Conservation (phyloP, 2,797 vertebrate species). For the Selene dorsalis region DNA sequence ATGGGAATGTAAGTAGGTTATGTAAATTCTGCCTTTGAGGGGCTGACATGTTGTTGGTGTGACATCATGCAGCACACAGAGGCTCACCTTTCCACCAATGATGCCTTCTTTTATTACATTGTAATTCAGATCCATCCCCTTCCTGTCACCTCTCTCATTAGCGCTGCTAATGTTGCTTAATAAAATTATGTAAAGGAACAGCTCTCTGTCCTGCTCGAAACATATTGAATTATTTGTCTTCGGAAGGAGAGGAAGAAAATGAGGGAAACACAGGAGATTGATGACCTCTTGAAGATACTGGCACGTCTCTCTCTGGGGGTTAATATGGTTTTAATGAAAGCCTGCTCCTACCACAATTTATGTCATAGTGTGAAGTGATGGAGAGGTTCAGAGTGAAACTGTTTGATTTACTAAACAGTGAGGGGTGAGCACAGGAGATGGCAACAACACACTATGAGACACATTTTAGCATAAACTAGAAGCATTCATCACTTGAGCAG, state of each 20-base stretch:
- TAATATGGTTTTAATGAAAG: conserved; percentile 68
- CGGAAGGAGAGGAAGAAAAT: conserved; percentile 12
- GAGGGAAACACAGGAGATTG: conserved; percentile 49
- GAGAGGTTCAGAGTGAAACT: conserved; percentile 27
- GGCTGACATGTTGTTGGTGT: conserved; percentile 22
- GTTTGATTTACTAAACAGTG: conserved; percentile 38
- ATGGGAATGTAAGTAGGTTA: conserved; percentile 38
- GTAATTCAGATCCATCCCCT: conserved; percentile 60
- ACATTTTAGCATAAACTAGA: not conserved
- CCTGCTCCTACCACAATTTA: conserved; percentile 45
- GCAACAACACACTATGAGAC: not conserved
- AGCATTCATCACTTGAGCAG: conserved; percentile 38
- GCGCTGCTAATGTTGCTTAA: conserved; percentile 55
- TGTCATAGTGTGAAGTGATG: conserved; percentile 44
- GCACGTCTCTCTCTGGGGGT: conserved; percentile 50
- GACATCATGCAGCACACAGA: conserved; percentile 11
- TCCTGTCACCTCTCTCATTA: conserved; percentile 46
- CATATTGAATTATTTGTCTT: conserved; percentile 60
- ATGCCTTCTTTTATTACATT: conserved; percentile 43
- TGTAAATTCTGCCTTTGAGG: conserved; percentile 45
- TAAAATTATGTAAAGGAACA: conserved; percentile 67
- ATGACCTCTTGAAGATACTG: conserved; percentile 52
- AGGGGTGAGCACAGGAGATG: not conserved
- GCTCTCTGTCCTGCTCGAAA: conserved; percentile 47
- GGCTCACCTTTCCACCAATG: conserved; percentile 28